A percentile compares a stretch with the other conserved stretches of the same genome.
Evolutionary conservation across 2,113 vertebrate species (phyloP).

Genomic region (Isichthys henryi): DNA sequence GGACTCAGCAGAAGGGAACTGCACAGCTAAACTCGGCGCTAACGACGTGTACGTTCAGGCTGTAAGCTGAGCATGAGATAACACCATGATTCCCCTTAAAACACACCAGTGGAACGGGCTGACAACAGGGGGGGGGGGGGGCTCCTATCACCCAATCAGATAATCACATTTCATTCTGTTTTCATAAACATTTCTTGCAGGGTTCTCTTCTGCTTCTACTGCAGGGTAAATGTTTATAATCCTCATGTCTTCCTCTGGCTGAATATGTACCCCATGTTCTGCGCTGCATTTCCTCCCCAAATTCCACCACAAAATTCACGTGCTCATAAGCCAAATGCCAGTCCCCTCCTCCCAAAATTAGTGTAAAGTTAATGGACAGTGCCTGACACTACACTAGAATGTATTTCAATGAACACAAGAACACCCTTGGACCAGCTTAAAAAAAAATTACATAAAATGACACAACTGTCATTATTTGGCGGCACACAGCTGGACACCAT

Average conservation of each 20-base stretch:
- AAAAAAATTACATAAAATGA: background rate
- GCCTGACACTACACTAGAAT: background rate
- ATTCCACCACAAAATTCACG: background rate
- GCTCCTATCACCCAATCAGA: background rate
- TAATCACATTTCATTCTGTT: background rate
- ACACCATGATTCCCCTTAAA: background rate
- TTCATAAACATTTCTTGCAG: background rate
- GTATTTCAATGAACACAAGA: background rate
- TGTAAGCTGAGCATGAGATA: background rate
- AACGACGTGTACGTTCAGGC: background rate
- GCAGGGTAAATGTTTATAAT: background rate
- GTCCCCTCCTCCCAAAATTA: background rate
- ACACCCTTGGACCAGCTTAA: background rate
- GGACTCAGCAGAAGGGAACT: background rate
- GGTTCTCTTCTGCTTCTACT: background rate
- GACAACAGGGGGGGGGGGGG: background rate
- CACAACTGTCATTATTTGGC: background rate
- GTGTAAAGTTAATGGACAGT: background rate
- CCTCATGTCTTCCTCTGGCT: background rate
- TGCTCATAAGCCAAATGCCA: background rate
- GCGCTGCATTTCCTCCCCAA: background rate
- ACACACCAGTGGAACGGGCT: background rate
- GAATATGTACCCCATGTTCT: background rate
- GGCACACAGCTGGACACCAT: background rate
- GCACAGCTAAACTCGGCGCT: background rate